A percentile compares a stretch with the other conserved stretches of the same genome.
These are phyloP conservation scores for Mylabris phalerata DNA, from an alignment of 1,140 invertebrate genomes.

Conservation along the genomic window DNA sequence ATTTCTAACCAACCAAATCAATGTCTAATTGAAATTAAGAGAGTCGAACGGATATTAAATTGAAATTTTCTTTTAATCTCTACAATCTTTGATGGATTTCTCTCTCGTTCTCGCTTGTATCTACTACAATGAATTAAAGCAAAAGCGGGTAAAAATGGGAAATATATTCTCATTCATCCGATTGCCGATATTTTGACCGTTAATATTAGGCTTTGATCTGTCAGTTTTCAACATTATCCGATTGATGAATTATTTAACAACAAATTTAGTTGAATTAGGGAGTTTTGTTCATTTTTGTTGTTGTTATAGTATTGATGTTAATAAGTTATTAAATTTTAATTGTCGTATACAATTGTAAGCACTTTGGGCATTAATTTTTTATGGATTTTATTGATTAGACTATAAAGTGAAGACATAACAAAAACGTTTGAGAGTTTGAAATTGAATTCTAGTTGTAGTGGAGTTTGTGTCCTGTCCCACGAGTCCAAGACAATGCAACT, in stretches of 20 bases:
- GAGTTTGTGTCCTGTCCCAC: neutral
- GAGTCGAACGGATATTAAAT: neutral
- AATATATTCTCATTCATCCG: neutral
- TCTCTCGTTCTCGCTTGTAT: neutral
- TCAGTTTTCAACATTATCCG: neutral
- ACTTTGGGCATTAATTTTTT: no score
- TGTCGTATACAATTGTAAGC: no score
- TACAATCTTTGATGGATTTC: neutral
- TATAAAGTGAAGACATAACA: no score
- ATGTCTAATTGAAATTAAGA: neutral
- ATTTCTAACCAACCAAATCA: neutral
- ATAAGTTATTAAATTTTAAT: no score
- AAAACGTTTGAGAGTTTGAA: no score
- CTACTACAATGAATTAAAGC: no score
- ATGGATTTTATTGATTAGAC: no score
- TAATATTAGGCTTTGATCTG: neutral
- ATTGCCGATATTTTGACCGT: no score
- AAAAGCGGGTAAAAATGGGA: neutral
- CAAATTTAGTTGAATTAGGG: neutral
- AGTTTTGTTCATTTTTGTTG: no score
- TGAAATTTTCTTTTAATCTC: neutral
- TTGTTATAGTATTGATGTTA: no score
- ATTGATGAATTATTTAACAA: constrained; percentile 5
- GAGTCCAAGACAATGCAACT: neutral
- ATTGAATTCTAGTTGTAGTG: neutral